Percentiles rank a stretch among this genome's conserved stretches.
Evolutionary conservation across 2,888 invertebrate species (phyloP).

Genomic region (Rhagium mordax): DNA sequence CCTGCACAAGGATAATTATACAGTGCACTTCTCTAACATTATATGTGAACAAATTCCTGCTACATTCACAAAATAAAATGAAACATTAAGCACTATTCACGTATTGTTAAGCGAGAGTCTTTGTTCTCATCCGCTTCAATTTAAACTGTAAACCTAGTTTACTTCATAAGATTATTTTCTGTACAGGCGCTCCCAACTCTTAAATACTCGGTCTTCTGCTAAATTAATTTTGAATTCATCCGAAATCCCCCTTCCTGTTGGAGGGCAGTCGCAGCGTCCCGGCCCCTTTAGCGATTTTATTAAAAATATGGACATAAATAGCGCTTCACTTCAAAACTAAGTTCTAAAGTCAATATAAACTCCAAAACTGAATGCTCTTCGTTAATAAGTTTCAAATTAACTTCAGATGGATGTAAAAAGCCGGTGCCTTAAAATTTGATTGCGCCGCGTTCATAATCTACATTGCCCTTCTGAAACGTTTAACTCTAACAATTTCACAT

Average conservation of each 20-base stretch:
- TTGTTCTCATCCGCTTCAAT: constrained; percentile 15
- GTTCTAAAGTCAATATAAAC: constrained; percentile 35
- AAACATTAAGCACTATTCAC: constrained; percentile 14
- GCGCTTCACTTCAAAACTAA: constrained; percentile 37
- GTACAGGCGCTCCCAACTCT: constrained; percentile 50
- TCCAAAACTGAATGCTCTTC: constrained; percentile 10
- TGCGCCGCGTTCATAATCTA: not conserved
- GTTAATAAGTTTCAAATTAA: constrained; percentile 4
- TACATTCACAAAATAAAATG: constrained; percentile 18
- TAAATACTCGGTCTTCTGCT: constrained; percentile 63
- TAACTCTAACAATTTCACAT: not conserved
- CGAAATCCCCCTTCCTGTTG: constrained; percentile 54
- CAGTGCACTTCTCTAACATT: constrained; percentile 16
- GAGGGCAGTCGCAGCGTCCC: constrained; percentile 45
- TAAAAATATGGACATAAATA: constrained; percentile 55
- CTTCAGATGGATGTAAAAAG: not conserved
- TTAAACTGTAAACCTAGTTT: constrained; percentile 25
- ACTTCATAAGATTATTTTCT: constrained; percentile 54
- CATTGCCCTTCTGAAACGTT: not conserved
- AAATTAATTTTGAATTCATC: constrained; percentile 66
- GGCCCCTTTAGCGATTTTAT: constrained; percentile 54
- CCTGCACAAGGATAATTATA: not conserved
- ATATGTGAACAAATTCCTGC: constrained; percentile 4
- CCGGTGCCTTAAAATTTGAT: not conserved
- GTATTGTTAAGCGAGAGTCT: constrained; percentile 1